These are phyloP conservation scores for Acanthornis magna DNA, from an alignment of 2,797 vertebrate species.

Conservation along the genomic window DNA sequence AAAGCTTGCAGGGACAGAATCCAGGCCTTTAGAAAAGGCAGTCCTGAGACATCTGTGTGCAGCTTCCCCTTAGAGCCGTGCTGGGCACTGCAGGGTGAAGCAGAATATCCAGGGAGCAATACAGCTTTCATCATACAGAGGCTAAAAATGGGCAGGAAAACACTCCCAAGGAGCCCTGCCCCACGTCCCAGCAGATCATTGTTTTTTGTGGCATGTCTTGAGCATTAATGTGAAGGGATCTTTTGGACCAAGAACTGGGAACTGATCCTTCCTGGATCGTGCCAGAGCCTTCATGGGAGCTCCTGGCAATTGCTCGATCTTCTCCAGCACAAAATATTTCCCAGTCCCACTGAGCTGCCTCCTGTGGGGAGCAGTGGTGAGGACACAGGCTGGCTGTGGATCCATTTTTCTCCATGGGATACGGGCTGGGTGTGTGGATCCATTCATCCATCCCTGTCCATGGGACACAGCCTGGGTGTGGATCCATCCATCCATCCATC, in stretches of 20 bases:
- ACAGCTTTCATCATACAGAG: not conserved
- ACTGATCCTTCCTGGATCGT: not conserved
- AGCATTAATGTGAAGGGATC: not conserved
- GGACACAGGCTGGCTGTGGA: not conserved
- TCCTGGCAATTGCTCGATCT: not conserved
- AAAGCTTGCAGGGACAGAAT: not conserved
- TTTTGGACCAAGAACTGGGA: not conserved
- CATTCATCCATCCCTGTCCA: not conserved
- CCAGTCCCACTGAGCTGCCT: not conserved
- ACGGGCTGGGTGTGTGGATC: accelerated
- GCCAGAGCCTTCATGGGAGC: not conserved
- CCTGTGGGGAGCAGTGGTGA: not conserved
- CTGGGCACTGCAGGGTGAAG: not conserved
- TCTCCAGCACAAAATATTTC: not conserved
- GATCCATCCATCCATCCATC: not conserved
- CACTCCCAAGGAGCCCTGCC: not conserved
- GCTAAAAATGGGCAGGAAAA: not conserved
- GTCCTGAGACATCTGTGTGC: not conserved
- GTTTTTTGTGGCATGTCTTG: not conserved
- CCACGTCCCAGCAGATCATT: not conserved
- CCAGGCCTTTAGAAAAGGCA: not conserved
- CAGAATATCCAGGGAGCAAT: not conserved
- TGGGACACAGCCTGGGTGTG: not conserved
- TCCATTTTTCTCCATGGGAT: not conserved
- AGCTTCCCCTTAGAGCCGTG: not conserved